A percentile compares a stretch with the other conserved stretches of the same genome.
phyloP scores from a whole-genome alignment of 2,888 invertebrate species.

The Tachystola acroxantha region DNA sequence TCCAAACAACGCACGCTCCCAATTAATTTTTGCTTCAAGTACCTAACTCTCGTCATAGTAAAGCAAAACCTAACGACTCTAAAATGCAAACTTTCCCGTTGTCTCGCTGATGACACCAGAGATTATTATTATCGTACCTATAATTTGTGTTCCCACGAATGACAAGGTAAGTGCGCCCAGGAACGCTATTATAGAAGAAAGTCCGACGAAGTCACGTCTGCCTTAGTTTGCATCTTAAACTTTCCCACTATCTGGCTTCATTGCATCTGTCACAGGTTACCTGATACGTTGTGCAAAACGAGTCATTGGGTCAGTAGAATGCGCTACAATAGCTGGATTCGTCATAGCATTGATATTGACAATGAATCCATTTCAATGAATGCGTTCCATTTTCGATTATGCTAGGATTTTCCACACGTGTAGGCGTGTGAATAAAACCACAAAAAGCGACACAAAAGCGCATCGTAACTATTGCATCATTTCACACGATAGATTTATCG shows the following conservation, averaged over 20 bases:
- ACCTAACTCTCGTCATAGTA: constrained; percentile 1
- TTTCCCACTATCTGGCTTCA: constrained; percentile 59
- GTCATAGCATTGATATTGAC: constrained; percentile 22
- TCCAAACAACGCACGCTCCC: constrained; percentile 33
- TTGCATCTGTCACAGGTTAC: constrained; percentile 61
- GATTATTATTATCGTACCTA: constrained; percentile 38
- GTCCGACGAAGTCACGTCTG: constrained; percentile 67
- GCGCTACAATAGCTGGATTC: constrained; percentile 26
- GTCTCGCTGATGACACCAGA: constrained; percentile 44
- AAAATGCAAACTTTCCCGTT: constrained; percentile 41
- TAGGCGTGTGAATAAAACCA: constrained; percentile 51
- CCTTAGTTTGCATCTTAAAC: constrained; percentile 66
- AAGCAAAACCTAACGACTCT: constrained; percentile 16
- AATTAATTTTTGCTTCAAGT: constrained; percentile 35
- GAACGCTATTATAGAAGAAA: constrained; percentile 62
- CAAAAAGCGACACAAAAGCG: constrained; percentile 35
- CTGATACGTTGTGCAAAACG: constrained; percentile 57
- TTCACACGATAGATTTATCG: constrained; percentile 25
- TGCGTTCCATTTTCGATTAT: constrained; percentile 28
- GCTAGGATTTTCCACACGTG: constrained; percentile 53
- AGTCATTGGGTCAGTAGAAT: constrained; percentile 57
- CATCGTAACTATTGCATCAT: constrained; percentile 42
- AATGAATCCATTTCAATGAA: constrained; percentile 15
- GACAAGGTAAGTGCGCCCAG: constrained; percentile 59
- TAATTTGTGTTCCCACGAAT: constrained; percentile 70